Base-by-base conservation (phyloP, 2,888 invertebrate genomes). In the Diploptera punctata region DNA sequence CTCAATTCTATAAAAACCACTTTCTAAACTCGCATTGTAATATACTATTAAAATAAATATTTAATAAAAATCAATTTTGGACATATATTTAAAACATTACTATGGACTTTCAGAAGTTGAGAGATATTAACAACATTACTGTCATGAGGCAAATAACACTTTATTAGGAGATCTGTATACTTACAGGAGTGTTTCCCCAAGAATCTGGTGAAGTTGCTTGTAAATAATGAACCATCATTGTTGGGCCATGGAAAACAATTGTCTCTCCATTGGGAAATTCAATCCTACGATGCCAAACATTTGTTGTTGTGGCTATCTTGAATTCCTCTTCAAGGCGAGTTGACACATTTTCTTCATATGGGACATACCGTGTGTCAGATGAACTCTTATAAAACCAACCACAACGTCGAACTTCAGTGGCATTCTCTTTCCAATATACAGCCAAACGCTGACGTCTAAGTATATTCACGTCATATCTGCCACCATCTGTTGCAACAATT, bases 361-460 rank as follows among this genome's bases (percentile, higher is more conserved):
- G 98, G 1, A 93, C 87, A 79, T 92, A 96, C 78, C 91, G 86
- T 0, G 92, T 91, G 76, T 96, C 96, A 0, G 89, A 86, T 1
- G 90, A 89, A 0, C 91, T 91, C 81, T 95, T 96, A 81, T 91
- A 94, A 82, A 98, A 99, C 98, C 98, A 98, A 10, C 96, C 95
- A 80, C 97, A 97, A 77, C 98, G 88, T 67, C 94, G 86, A 1
- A 98, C 96, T 80, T 92, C 91, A 0, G 89, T 88, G 0, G 91
- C 87, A 16, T 87, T 85, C 13, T 92, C 93, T 16, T 88, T 86
- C 98, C 98, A 98, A 82, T 95, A 98, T 1, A 97, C 93, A 0
- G 95, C 88, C 0, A 82, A 83, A 73, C 93, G 85, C 67, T 89
- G 85, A 19, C 96, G 85, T 16, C 89, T 87, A 18, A 88, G 80